Evolutionary conservation across 2,113 vertebrate genomes (phyloP), one percentile per base, ranked within the genome.

Genomic region (Eolophus roseicapilla): DNA sequence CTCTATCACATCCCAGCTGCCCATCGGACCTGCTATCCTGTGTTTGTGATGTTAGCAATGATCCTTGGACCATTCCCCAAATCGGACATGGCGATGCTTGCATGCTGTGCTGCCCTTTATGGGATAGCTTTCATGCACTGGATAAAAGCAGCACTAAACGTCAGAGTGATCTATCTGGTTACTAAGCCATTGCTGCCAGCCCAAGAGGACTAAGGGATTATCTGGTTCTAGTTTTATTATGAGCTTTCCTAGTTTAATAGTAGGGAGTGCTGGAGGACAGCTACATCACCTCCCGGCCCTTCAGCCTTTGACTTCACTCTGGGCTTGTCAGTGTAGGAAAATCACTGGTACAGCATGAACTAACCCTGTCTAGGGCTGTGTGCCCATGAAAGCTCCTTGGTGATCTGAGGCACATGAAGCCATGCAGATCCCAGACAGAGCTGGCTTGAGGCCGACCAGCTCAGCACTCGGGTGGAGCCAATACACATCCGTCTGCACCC

Each of bases 91-190:
- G n/a, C 10, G 20, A 88, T 4, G 10, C 21, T 9, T 44, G 10
- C 13, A 52, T 1, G 0, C 3, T 39, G 9, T n/a, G 20, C 20
- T 84, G 17, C 33, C n/a, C 16, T 5, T 9, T 43, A 25, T 78
- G 35, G 50, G 24, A 12, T 35, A 18, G 14, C 17, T 83, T 79
- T 24, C 57, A 75, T 25, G 16, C 33, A 10, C 1, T 39, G 57
- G 25, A 65, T 55, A 11, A 91, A 85, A 53, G 25, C 28, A 76
- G 6, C 29, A 43, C 13, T 37, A n/a, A 37, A 53, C 19, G 17
- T 19, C 65, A 43, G 50, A 67, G 44, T 0, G 0, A 17, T 50
- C 31, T 29, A 0, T n/a, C 12, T 49, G 50, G n/a, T 23, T 88
- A 11, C 8, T 57, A 81, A 80, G 33, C 18, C 27, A 37, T 43